Base-by-base conservation (phyloP, 2,888 invertebrate species). In the Pollenia labialis region DNA sequence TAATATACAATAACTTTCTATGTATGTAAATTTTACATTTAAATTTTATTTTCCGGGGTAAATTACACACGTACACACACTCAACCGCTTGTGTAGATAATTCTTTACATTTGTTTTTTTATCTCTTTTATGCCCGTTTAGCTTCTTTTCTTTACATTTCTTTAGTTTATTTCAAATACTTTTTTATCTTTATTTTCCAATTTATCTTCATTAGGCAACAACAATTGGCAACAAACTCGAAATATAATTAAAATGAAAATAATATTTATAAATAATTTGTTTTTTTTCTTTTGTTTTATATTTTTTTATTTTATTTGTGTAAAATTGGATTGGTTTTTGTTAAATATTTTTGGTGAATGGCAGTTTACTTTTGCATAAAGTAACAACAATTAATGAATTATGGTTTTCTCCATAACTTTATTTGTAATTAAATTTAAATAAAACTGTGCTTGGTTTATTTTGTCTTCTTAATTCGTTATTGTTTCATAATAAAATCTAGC, bases 351-450 rank as follows among this genome's bases (percentile, higher is more conserved):
- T 75, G 80, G 86, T 86, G 81, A 85, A 87, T 89, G 88, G 88
- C 88, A 88, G 88, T 88, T 88, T 88, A 87, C 87, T 84, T 89
- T 88, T 71, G 88, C 85, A 83, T 62, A 58, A 77, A 79, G 77
- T 58, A 72, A 85, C 81, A 84, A 82, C 68, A 69, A 66, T 72
- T 42, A 68, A 62, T n/a, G 14, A 74, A 64, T 58, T n/a, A n/a
- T 72, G 16, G 23, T 4, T 66, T 48, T 16, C 64, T 74, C 66
- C 44, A 54, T 52, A 66, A 56, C 42, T 66, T 32, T 16, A 76
- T 50, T 10, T 52, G n/a, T 46, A 14, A 14, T 52, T 23, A 62
- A 32, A 32, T 32, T 32, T 6, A 32, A 32, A 64, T 74, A 50
- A 77, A 83, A 72, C 12, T 64, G 42, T 64, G 14, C 16, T 64